Evolutionary conservation across 2,888 invertebrate genomes (phyloP), one percentile per base, ranked within the genome.

Genomic region (Lordiphosa andalusiaca): DNA sequence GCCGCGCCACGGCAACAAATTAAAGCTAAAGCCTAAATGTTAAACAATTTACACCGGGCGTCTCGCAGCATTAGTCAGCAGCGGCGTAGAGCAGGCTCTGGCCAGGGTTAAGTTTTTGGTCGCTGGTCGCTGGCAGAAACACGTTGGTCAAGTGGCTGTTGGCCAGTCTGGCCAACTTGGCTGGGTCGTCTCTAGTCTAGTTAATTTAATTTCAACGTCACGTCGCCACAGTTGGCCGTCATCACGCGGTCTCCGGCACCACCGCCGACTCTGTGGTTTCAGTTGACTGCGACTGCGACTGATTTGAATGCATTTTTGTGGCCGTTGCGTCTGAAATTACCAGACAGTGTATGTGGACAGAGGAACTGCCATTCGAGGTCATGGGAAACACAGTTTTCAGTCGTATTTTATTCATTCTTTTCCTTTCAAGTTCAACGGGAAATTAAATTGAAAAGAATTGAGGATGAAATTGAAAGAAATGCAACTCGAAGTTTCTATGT

Each of bases 151-250:
- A 81, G 78, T 83, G 68, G 75, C 51, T 54, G 44, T 55, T 50
- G 54, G 46, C 38, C 13, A 64, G 53, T 54, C 64, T 50, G 54
- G 62, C 62, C 42, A 4, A 35, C 37, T 44, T 40, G 40, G 55
- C 53, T 65, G 61, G 52, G 54, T 53, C 64, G 58, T 77, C 77
- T 82, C 71, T 69, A 73, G 80, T 81, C 84, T 69, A 75, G 84
- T 82, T 82, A 83, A 84, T 76, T 83, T 81, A 86, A 85, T 84
- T 84, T 85, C 77, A 86, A 82, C 84, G 76, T 85, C 81, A 85
- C 78, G 86, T 83, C 72, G 67, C 61, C 73, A 53, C 55, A 59
- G 55, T 66, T 62, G 66, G 66, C 44, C 56, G 61, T 67, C 68
- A 53, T 46, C 67, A 25, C 23, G 51, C 30, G 30, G 25, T 25